Base-by-base conservation (phyloP, 2,888 invertebrate species). In the Meteorus cinctellus region DNA sequence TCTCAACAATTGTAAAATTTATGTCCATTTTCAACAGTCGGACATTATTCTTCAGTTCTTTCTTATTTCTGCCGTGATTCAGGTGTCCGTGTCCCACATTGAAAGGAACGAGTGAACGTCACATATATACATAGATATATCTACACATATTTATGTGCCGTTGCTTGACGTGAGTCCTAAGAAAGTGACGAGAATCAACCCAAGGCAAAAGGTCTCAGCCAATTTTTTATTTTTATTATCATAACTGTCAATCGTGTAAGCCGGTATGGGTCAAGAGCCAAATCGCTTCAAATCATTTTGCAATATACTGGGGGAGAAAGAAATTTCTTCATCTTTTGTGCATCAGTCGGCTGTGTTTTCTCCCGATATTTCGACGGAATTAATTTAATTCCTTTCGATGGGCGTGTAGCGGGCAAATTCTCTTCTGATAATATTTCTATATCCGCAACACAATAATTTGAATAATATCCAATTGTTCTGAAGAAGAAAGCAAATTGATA, bases 81-180 rank as follows among this genome's bases (percentile, higher is more conserved):
- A 85, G 81, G 73, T 80, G 86, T 86, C 86, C 86, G 79, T 85
- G 85, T 85, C 83, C 84, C 78, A 85, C 83, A 84, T 84, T 80
- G 79, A 73, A 75, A 79, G 74, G 67, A 66, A 69, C 63, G 75
- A 79, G 81, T 80, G 79, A 81, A 78, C 68, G 81, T 80, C 67
- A 63, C 62, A 63, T 48, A 34, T 59, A 59, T 59, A 59, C 24
- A 24, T 59, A 12, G 19, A n/a, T 27, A 12, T 59, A 59, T 59
- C 19, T 4, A 8, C 8, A 24, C 4, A 12, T 14, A 10, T 29
- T 2, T 16, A 60, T 29, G 8, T 12, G n/a, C 48, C 4, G 24
- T 66, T 45, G n/a, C n/a, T 19, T 29, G 62, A 71, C 19, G 63
- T 60, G 55, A 63, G 45, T 55, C 34, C 66, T 36, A 73, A 66